Conservation (phyloP, 1,140 invertebrate species). For the Thalassaphorura encarpata region DNA sequence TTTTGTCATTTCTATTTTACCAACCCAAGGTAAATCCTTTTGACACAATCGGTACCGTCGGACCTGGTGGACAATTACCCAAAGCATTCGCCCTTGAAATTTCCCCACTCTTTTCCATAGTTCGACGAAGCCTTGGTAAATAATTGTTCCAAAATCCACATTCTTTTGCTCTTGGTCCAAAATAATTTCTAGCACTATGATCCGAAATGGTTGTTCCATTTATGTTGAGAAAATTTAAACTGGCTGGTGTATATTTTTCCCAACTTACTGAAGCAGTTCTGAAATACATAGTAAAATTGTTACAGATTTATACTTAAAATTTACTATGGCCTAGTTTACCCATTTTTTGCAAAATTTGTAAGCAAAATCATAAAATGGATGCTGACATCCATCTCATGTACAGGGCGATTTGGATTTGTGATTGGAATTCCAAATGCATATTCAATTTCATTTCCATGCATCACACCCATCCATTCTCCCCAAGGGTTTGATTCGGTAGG, state of each 20-base stretch:
- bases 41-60: too few species aligned
- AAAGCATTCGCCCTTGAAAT: not conserved
- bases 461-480: slow-evolving; percentile 95
- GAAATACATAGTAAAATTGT: not conserved
- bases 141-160: slow-evolving; percentile 94
- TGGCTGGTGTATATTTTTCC: slow-evolving; percentile 74
- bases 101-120: not conserved
- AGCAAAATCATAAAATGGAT: slow-evolving; percentile 73
- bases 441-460: slow-evolving; percentile 93
- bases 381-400: slow-evolving; percentile 61
- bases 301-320: not conserved
- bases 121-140: slow-evolving; percentile 48
- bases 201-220: slow-evolving; percentile 45
- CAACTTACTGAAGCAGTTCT: slow-evolving; percentile 45
- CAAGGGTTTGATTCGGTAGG: slow-evolving; percentile 72
- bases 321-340: slow-evolving; percentile 45
- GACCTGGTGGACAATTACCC: not conserved
- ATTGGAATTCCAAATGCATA: slow-evolving; percentile 89
- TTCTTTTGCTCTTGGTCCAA: slow-evolving; percentile 68
- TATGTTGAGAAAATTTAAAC: slow-evolving; percentile 81
- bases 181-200: slow-evolving; percentile 49
- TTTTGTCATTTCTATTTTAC: too few species aligned
- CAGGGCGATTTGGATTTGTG: slow-evolving; percentile 59
- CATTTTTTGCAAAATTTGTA: slow-evolving; percentile 71
- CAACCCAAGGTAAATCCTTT: too few species aligned